These are phyloP conservation scores for Sebastes paucispinis DNA, from an alignment of 2,797 vertebrate species.

Conservation along the genomic window DNA sequence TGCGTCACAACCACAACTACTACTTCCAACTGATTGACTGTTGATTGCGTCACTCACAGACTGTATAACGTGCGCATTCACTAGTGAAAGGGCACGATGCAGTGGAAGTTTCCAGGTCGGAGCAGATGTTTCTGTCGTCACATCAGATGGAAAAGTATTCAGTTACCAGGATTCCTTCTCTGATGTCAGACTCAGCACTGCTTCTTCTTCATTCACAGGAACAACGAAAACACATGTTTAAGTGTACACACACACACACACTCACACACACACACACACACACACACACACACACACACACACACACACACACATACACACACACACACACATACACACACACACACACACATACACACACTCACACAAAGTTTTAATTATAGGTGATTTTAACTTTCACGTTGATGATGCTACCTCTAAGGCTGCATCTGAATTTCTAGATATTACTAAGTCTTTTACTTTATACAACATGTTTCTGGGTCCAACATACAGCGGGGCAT, in stretches of 20 bases:
- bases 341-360: not conserved
- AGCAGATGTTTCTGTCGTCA: not conserved
- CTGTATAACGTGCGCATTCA: not conserved
- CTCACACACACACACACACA: too few species aligned
- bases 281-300: not conserved
- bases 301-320: not conserved
- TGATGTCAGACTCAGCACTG: slow-evolving; percentile 5
- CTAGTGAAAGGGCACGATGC: not conserved
- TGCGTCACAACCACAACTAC: not conserved
- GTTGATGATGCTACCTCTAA: too few species aligned
- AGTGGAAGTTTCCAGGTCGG: not conserved
- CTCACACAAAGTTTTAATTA: too few species aligned
- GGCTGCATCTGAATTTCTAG: too few species aligned
- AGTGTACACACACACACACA: not conserved
- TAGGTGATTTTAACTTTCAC: too few species aligned
- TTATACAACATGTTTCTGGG: too few species aligned
- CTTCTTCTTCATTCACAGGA: not conserved
- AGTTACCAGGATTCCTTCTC: not conserved
- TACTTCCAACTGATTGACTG: not conserved
- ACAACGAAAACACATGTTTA: not conserved
- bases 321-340: not conserved
- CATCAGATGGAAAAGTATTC: not conserved
- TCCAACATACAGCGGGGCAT: too few species aligned
- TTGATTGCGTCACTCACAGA: not conserved
- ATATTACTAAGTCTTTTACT: too few species aligned